phyloP scores from a whole-genome alignment of 2,797 vertebrate species.

The Tenualosa ilisha region DNA sequence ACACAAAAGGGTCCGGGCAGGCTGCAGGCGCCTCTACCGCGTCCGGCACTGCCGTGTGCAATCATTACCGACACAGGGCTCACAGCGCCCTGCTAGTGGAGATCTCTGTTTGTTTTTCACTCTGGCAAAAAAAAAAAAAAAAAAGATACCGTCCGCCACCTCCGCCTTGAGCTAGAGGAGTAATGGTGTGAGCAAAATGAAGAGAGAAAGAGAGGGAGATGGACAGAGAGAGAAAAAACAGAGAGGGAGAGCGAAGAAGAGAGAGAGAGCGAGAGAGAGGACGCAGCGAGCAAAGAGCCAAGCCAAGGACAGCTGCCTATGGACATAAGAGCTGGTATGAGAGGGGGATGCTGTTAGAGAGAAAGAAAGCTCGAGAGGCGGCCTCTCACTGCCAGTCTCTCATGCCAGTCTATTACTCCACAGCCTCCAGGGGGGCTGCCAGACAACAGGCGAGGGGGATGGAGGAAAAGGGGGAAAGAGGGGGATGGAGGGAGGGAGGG shows the following conservation, averaged over 20 bases:
- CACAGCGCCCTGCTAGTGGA: neutral
- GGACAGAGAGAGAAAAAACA: neutral
- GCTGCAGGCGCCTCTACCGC: constrained; percentile 10
- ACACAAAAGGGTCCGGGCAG: neutral
- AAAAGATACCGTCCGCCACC: neutral
- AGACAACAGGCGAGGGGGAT: neutral
- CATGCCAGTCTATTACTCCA: constrained; percentile 8
- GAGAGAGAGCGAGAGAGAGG: constrained; percentile 1
- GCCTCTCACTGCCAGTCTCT: neutral
- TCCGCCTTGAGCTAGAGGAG: constrained; percentile 9
- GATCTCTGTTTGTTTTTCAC: constrained; percentile 32
- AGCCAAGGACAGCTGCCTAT: neutral
- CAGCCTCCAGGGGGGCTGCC: neutral
- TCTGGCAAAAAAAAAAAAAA: neutral
- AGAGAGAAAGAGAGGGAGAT: neutral
- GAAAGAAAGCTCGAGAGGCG: neutral
- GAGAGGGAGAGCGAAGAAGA: neutral
- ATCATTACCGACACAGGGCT: constrained; percentile 27
- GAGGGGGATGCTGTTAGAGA: neutral
- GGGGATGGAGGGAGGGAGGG: too few relatives aligned
- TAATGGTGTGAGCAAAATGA: constrained; percentile 10
- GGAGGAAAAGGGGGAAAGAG: neutral
- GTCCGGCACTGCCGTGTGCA: neutral
- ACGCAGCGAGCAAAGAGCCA: neutral
- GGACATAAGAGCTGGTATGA: neutral